These are phyloP conservation scores for Drepana falcataria DNA, from an alignment of 2,888 invertebrate species.

Conservation along the genomic window DNA sequence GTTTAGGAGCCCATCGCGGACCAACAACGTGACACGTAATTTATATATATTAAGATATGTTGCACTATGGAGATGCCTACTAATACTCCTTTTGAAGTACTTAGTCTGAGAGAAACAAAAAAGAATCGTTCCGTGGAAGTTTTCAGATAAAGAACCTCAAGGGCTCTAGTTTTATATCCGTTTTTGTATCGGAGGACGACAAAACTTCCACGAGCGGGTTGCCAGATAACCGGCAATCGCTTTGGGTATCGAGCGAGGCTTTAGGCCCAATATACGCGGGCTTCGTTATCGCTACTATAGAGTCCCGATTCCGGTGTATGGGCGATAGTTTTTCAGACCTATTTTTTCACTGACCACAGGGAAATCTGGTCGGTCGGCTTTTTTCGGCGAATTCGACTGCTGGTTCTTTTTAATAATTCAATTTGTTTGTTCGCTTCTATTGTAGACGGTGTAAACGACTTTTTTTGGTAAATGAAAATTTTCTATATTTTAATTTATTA, in stretches of 20 bases:
- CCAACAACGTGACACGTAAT: too few relatives aligned
- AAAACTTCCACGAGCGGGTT: constrained; percentile 16
- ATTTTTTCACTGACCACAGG: constrained; percentile 50
- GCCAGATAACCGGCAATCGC: constrained; percentile 28
- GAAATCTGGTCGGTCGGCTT: constrained; percentile 35
- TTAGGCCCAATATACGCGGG: constrained; percentile 20
- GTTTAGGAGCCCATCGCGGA: too few relatives aligned
- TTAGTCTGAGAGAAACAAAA: background rate
- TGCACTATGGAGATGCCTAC: too few relatives aligned
- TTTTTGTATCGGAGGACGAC: constrained; percentile 8
- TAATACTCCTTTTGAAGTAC: too few relatives aligned
- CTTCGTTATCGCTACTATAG: constrained; percentile 57
- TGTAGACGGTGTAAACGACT: background rate
- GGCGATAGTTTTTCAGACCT: constrained; percentile 43
- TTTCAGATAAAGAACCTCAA: constrained; percentile 2
- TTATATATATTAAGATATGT: too few relatives aligned
- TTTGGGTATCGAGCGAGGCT: constrained; percentile 22
- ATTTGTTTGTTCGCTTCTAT: background rate
- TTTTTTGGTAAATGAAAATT: too few relatives aligned
- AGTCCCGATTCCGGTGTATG: constrained; percentile 37
- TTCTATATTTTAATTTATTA: too few relatives aligned
- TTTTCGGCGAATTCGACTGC: constrained; percentile 19
- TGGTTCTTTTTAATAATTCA: background rate
- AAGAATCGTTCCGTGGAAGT: background rate
- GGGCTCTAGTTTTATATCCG: constrained; percentile 10